Evolutionary conservation across 23 tunicate genomes (phyloP), one percentile per base, ranked within the genome.

Genomic region (Ascidia mentula): DNA sequence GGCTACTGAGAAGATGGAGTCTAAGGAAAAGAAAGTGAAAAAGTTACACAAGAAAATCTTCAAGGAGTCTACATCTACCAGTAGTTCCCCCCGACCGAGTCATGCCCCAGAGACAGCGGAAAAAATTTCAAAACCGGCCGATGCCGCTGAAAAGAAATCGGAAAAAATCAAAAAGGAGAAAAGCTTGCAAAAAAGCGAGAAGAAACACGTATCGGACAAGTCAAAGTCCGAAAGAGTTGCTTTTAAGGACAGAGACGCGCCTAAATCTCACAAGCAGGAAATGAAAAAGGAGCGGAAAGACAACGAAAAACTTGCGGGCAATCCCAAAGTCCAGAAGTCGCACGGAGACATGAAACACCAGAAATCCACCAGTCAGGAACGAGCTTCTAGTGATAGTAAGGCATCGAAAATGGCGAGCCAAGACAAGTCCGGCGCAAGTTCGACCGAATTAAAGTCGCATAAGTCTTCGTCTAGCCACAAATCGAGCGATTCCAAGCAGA

Each of bases 21-120:
- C 20, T 8, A 42, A 45, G 69, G 31, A 38, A 22, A 39, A 77
- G 18, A 46, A 77, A 45, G 18, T 42, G 35, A 46, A 77, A 45
- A 77, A 77, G 69, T 28, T 77, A n/a, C 69, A 39, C 28, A 46
- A 77, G 69, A 77, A 77, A 45, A 18, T 77, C 28, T 34, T 36
- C 60, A 45, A 45, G 32, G 80, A 45, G 1, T 28, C n/a, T 28
- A 12, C 4, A 3, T 22, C 37, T 18, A 1, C 37, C 4, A 30
- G 39, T 20, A 70, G 32, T 26, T 70, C 74, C 18, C 65, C 65
- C 4, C 22, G 13, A 9, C 7, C 65, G 24, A n/a, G n/a, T n/a
- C n/a, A n/a, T n/a, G n/a, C n/a, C n/a, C n/a, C n/a, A n/a, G n/a
- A n/a, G n/a, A n/a, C n/a, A n/a, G 7, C 65, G 22, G 65, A 53